Evolutionary conservation across 30 jellyfish, hydroid and myxozoan species (phyloP), one percentile per base, ranked within the genome.

Genomic region (Pelagia noctiluca): DNA sequence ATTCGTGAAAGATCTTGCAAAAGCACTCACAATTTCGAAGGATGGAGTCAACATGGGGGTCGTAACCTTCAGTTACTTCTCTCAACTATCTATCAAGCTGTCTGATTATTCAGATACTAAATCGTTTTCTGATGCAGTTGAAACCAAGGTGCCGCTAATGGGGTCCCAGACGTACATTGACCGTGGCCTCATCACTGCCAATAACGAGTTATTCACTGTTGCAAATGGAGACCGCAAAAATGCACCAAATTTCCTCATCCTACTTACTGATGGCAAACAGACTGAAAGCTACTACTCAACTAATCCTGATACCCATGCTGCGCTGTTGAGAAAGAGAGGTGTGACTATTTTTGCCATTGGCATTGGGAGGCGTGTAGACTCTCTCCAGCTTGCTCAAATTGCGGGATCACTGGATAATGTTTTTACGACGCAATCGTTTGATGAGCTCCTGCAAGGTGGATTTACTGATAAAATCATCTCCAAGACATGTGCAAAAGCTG

Each of bases 21-120:
- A 50, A n/a, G 65, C 35, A 1, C 52, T 86, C 32, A 67, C 81
- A 2, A 81, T 86, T 16, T 61, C 80, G 29, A 62, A 68, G 30
- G 80, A 67, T 63, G 96, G 96, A 35, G 96, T 86, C 26, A 57
- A 75, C 81, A 76, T 86, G 25, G 96, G 96, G n/a, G 90, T 86
- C 21, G 90, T 86, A 3, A 86, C 96, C 26, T 86, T 86, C 68
- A 86, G 96, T 48, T 86, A 86, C 69, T 75, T 12, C 35, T 89
- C 96, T 0, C 16, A 68, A 34, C 85, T 86, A 29, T 73, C 96
- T 26, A 86, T 86, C 82, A 75, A 76, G 67, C 70, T 86, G 4
- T 66, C 86, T 1, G 90, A 76, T 13, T 22, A 68, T 74, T 49
- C 38, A 35, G 90, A 86, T 42, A 76, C 89, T 63, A 35, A 38